Base-by-base conservation (phyloP, 1,140 invertebrate genomes). In the Sinella curviseta region DNA sequence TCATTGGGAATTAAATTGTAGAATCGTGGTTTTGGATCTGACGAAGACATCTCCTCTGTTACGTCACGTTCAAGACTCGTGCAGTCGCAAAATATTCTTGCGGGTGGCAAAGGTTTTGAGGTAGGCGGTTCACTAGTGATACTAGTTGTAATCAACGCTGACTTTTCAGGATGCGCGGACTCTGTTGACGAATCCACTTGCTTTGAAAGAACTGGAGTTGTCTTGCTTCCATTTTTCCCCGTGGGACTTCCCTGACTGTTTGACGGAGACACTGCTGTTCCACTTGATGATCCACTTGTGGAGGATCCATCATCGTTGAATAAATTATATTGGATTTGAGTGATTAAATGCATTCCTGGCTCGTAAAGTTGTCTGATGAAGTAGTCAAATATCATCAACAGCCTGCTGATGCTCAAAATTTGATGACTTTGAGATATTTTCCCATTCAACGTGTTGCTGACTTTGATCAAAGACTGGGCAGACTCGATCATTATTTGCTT, bases 281-380 rank as follows among this genome's bases (percentile, higher is more conserved):
- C 34, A 36, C 20, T 30, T n/a, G 16, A 4, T 8, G 35, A 48
- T 12, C 24, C 14, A n/a, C n/a, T 26, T 1, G 34, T 24, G 2
- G 17, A 2, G 8, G 74, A 39, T 36, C 74, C 74, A 33, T 80
- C 79, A 31, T 83, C 82, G 31, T 80, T 78, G 77, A 84, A 84
- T 35, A 84, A 76, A 80, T 84, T 84, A 70, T 82, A 84, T 39
- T 84, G 83, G 20, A 84, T 78, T 78, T 84, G 83, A 39, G 39
- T 80, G 20, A 84, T 81, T 1, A 83, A 74, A 33, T 78, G 54
- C n/a, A 82, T 60, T 28, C 80, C 82, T 0, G 90, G 87, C 86
- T 97, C 96, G 85, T 98, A 98, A 26, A 98, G 88, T 88, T 97
- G 94, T 86, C 95, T 94, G 91, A 98, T 94, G 76, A 98, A 91